Evolutionary conservation across 2,797 vertebrate species (phyloP).

Genomic region (Chrosomus eos): DNA sequence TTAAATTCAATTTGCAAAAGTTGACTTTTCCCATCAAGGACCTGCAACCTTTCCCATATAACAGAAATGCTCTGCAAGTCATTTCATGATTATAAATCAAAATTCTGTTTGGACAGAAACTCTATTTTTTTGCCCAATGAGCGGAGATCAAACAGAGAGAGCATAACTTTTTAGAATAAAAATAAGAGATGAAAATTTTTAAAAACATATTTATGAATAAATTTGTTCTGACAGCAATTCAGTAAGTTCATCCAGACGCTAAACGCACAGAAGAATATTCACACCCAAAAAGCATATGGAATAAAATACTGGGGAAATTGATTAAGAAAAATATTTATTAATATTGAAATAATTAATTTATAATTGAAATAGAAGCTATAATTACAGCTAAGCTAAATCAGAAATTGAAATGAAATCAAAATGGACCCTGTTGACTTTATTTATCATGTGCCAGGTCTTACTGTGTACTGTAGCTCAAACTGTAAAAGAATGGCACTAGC

Average conservation of each 20-base stretch:
- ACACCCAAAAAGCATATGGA: neutral
- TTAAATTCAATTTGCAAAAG: neutral
- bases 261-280: neutral
- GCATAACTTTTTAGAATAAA: neutral
- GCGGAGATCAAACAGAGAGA: neutral
- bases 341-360: neutral
- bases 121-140: neutral
- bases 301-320: neutral
- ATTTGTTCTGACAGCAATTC: neutral
- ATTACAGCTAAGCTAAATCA: neutral
- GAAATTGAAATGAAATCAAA: neutral
- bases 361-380: neutral
- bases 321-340: neutral
- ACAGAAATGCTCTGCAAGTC: slow-evolving; percentile 6
- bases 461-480: neutral
- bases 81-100: slow-evolving; percentile 21
- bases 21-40: slow-evolving; percentile 22
- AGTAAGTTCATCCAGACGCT: neutral
- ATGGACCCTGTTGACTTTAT: no score
- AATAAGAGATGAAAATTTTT: neutral
- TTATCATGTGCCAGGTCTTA: neutral
- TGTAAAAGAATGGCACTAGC: neutral
- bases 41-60: neutral
- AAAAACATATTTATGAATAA: slow-evolving; percentile 1
- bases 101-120: slow-evolving; percentile 4